These are phyloP conservation scores for Hippocampus kuda DNA, from an alignment of 2,797 vertebrate species.

Conservation along the genomic window DNA sequence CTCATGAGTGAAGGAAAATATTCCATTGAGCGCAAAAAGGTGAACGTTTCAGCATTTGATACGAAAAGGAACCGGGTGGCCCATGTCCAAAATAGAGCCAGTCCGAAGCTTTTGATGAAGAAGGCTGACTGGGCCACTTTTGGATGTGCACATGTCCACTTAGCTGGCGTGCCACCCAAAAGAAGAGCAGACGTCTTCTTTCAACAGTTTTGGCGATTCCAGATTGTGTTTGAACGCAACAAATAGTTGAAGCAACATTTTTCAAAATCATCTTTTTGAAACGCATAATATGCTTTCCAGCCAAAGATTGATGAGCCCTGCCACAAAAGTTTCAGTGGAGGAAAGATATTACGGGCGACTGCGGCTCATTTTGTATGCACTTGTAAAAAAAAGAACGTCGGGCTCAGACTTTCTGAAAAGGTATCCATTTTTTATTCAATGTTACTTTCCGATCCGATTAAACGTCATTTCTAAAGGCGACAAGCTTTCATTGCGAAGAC, in stretches of 20 bases:
- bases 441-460: background rate
- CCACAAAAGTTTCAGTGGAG: background rate
- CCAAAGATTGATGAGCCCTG: background rate
- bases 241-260: background rate
- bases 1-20: slow-evolving; percentile 16
- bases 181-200: background rate
- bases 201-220: background rate
- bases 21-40: slow-evolving; percentile 9
- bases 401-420: slow-evolving; percentile 7
- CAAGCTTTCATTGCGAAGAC: slow-evolving; percentile 8
- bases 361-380: background rate
- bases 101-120: background rate
- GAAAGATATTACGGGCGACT: background rate
- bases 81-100: background rate
- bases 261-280: background rate
- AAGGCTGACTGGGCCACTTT: background rate
- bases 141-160: background rate
- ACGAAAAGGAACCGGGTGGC: background rate
- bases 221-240: background rate
- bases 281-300: background rate
- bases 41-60: slow-evolving; percentile 11
- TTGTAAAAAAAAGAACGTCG: background rate
- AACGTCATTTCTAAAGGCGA: background rate
- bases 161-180: background rate
- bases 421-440: slow-evolving; percentile 16